Base-by-base conservation (phyloP, 2,888 invertebrate genomes). In the Agrotis clavis region DNA sequence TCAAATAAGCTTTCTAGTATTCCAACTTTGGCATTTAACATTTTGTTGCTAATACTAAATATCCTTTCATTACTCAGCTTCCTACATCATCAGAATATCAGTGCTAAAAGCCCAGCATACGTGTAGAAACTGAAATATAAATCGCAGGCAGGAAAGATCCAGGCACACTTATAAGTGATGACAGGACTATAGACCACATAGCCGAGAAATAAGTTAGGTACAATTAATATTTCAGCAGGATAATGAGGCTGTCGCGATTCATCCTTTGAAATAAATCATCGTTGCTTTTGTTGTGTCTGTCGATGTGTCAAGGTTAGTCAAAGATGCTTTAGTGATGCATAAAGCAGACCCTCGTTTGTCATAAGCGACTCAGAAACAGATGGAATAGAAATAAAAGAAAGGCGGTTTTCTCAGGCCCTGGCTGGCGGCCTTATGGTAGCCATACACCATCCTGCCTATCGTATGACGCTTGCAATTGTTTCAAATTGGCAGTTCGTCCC, bases 181-280 rank as follows among this genome's bases (percentile, higher is more conserved):
- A 79, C 74, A 74, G 67, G 35, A 18, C 65, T 82, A 69, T 82
- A 48, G 60, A 53, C 30, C 54, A 56, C 16, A 71, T 65, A 77
- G 25, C 60, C 45, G 51, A 54, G 73, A 21, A 57, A 78, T 66
- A 54, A 59, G 59, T 68, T 68, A n/a, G n/a, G n/a, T n/a, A 57
- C 54, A 48, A 54, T 65, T 18, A 77, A 82, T 59, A 78, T 57
- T 77, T 82, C 79, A 77, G 54, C 57, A 54, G 50, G 18, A 56
- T 67, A 64, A 61, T 71, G 60, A 64, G 60, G n/a, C 41, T 63
- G 66, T 60, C 56, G 19, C 18, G 50, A 71, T 57, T 54, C 4
- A 48, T 47, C 35, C 25, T 50, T 11, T 4, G 4, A 54, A 18
- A 64, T 74, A 60, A 25, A 62, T 69, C 50, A 53, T 4, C 13